A percentile compares a stretch with the other conserved stretches of the same genome.
Evolutionary conservation across 1,140 invertebrate genomes (phyloP).

Genomic region (Pararge aegeria): DNA sequence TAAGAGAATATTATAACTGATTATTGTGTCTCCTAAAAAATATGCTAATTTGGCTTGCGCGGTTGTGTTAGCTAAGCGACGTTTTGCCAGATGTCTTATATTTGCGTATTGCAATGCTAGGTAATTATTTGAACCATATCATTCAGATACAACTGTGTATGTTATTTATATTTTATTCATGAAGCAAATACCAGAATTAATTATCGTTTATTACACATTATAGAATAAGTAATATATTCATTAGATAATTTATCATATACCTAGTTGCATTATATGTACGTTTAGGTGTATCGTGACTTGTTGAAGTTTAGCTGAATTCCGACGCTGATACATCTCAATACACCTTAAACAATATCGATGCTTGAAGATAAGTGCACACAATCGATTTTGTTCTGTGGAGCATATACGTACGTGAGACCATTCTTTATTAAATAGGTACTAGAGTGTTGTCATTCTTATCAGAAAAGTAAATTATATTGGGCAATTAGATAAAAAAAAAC

Average conservation of each 20-base stretch:
- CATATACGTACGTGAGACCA: no score
- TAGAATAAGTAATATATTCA: conserved; percentile 5
- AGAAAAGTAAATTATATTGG: background rate
- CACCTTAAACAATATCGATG: no score
- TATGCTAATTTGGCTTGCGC: no score
- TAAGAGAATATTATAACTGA: no score
- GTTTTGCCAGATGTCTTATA: no score
- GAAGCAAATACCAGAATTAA: background rate
- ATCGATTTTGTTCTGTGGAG: no score
- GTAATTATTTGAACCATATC: conserved; percentile 4
- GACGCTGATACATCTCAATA: no score
- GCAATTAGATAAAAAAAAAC: background rate
- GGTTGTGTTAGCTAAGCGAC: no score
- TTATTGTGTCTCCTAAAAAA: no score
- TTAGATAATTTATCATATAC: background rate
- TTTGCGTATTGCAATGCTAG: background rate
- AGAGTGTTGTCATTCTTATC: background rate
- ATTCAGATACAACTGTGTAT: background rate
- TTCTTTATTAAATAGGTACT: no score
- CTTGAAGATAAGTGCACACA: no score
- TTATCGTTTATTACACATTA: background rate
- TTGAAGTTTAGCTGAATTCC: no score
- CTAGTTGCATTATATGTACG: background rate
- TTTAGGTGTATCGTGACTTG: conserved; percentile 9
- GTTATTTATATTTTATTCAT: background rate